phyloP scores from a whole-genome alignment of 2,888 invertebrate species.

The Melanotus villosus region DNA sequence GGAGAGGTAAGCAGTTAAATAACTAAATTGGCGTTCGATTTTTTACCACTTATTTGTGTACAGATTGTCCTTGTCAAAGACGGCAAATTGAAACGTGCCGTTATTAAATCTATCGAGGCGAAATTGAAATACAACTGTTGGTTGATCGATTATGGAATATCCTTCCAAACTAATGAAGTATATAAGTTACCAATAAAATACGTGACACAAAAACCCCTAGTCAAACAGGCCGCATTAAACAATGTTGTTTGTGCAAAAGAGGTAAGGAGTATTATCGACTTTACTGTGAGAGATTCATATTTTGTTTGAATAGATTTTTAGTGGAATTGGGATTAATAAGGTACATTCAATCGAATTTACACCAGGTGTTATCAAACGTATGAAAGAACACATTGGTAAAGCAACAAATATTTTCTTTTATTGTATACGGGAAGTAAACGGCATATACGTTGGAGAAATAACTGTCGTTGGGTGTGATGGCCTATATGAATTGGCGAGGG shows the following conservation, averaged over 20 bases:
- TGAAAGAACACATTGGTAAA: constrained; percentile 20
- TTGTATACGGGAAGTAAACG: constrained; percentile 44
- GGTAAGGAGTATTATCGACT: constrained; percentile 41
- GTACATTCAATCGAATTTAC: constrained; percentile 12
- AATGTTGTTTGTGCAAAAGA: constrained; percentile 55
- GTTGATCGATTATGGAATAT: constrained; percentile 58
- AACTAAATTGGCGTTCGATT: neutral
- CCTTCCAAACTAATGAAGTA: constrained; percentile 47
- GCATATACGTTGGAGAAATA: constrained; percentile 53
- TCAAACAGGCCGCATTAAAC: constrained; percentile 56
- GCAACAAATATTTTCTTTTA: constrained; percentile 36
- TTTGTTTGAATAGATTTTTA: neutral
- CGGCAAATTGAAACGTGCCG: constrained; percentile 23
- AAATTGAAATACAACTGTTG: constrained; percentile 52
- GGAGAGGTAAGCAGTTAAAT: too few species aligned
- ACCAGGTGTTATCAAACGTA: constrained; percentile 23
- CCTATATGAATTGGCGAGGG: constrained; percentile 46
- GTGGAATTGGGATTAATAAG: neutral
- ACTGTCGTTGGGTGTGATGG: neutral
- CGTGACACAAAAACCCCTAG: constrained; percentile 47
- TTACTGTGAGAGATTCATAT: too few species aligned
- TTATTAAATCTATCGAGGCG: neutral
- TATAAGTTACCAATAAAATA: constrained; percentile 53
- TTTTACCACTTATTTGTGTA: too few species aligned
- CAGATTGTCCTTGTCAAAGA: neutral